A percentile compares a stretch with the other conserved stretches of the same genome.
phyloP scores from a whole-genome alignment of 2,113 vertebrate genomes.

The Leucoraja erinaceus region DNA sequence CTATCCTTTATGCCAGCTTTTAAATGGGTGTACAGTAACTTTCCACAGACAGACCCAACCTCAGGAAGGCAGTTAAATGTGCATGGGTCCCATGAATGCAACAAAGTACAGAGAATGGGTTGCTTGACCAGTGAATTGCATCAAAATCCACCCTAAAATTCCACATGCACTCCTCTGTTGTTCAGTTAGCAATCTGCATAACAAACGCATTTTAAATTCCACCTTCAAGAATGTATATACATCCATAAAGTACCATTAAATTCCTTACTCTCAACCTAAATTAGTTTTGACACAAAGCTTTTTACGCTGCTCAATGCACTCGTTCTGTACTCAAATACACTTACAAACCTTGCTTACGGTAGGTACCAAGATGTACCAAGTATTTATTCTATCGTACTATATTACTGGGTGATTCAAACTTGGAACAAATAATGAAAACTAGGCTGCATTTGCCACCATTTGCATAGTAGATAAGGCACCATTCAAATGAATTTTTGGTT shows the following conservation, averaged over 20 bases:
- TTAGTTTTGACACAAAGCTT: background rate
- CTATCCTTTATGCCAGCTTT: too few species aligned
- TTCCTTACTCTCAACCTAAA: background rate
- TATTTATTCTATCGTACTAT: too few species aligned
- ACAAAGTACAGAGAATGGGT: background rate
- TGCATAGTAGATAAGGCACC: conserved; percentile 15
- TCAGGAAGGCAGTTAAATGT: too few species aligned
- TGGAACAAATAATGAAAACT: background rate
- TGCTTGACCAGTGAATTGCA: background rate
- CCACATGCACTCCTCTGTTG: background rate
- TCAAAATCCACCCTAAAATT: background rate
- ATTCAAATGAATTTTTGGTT: background rate
- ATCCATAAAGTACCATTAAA: background rate
- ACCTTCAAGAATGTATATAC: background rate
- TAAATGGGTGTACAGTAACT: too few species aligned
- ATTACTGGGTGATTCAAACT: background rate
- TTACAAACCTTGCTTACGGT: background rate
- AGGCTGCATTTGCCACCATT: background rate
- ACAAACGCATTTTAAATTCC: background rate
- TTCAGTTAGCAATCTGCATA: background rate
- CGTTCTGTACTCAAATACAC: background rate
- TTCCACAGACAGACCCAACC: too few species aligned
- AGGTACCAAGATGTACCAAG: background rate
- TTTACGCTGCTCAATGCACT: background rate
- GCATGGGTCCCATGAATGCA: too few species aligned